Evolutionary conservation across 2,113 vertebrate species (phyloP).

Genomic region (Bubo scandiacus): DNA sequence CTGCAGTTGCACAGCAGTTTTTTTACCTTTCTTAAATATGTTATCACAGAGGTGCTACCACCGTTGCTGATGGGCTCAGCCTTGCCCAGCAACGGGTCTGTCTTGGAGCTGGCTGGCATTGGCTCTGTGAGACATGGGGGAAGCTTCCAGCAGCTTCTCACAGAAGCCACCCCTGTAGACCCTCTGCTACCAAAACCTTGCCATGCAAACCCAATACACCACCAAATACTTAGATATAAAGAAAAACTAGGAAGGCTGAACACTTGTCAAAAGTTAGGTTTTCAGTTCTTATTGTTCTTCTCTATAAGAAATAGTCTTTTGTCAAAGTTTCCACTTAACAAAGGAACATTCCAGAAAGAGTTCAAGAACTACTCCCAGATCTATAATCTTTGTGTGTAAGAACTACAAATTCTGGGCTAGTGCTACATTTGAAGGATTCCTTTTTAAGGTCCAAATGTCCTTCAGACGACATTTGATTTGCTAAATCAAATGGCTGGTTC

Average conservation of each 20-base stretch:
- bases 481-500: neutral
- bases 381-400: neutral
- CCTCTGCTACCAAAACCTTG: neutral
- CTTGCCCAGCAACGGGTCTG: neutral
- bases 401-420: neutral
- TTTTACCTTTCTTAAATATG: neutral
- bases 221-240: neutral
- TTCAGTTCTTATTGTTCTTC: neutral
- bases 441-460: neutral
- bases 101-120: neutral
- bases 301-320: neutral
- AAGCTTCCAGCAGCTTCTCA: neutral
- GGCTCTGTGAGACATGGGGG: neutral
- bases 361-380: neutral
- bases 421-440: neutral
- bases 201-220: neutral
- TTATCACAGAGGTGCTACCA: neutral
- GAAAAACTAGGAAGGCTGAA: neutral
- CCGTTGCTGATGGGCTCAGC: fast-evolving
- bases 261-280: neutral
- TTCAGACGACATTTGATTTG: neutral
- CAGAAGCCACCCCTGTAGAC: neutral
- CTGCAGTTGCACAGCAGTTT: neutral
- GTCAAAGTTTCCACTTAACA: neutral
- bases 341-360: neutral